phyloP scores from a whole-genome alignment of 2,888 invertebrate genomes.

The Allacma fusca region DNA sequence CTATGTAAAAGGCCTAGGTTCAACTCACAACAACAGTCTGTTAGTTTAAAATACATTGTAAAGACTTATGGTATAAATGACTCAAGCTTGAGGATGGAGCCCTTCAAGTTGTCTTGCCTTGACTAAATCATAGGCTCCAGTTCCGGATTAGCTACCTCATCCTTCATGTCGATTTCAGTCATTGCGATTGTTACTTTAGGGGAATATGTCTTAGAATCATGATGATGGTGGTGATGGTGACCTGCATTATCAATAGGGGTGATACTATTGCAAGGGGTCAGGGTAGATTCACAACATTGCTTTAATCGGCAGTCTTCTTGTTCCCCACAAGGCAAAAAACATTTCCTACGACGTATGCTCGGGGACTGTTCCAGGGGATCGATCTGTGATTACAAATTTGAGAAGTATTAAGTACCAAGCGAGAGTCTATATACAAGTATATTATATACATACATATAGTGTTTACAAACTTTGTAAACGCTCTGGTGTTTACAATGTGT shows the following conservation, averaged over 20 bases:
- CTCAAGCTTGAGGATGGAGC: too few relatives aligned
- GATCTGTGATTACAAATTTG: conserved; percentile 35
- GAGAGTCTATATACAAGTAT: background rate
- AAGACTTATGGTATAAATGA: too few relatives aligned
- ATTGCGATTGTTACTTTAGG: background rate
- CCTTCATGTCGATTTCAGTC: conserved; percentile 33
- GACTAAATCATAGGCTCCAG: conserved; percentile 55
- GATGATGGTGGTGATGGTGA: conserved; percentile 20
- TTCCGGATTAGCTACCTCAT: conserved; percentile 42
- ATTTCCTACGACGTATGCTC: conserved; percentile 47
- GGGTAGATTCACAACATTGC: conserved; percentile 52
- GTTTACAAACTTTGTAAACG: too few relatives aligned
- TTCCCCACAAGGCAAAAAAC: conserved; percentile 58
- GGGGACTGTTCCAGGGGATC: conserved; percentile 44
- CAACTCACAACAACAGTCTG: too few relatives aligned
- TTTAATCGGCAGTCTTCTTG: conserved; percentile 56
- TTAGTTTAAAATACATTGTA: too few relatives aligned
- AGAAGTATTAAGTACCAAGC: conserved; percentile 12
- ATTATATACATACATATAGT: too few relatives aligned
- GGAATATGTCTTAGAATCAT: background rate
- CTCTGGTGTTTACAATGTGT: too few relatives aligned
- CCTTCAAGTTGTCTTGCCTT: background rate
- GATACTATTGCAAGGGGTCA: conserved; percentile 46
- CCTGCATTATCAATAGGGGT: conserved; percentile 10
- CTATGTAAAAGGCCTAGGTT: too few relatives aligned